Evolutionary conservation across 2,797 vertebrate species (phyloP).

Genomic region (Coluber constrictor): DNA sequence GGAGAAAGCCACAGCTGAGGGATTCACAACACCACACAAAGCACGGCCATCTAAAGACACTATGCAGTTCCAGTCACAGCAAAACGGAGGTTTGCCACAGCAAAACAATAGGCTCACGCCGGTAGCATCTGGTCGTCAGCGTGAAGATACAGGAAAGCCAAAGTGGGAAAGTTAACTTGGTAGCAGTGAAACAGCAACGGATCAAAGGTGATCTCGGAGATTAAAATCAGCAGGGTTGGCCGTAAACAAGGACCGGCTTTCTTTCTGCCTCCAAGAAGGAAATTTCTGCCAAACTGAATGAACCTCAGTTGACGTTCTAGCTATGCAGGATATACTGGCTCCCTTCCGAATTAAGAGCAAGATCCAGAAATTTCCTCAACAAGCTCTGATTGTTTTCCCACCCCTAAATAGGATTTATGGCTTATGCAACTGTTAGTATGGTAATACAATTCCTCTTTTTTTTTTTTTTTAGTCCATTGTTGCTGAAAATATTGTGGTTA

Average conservation of each 20-base stretch:
- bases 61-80: neutral
- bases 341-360: neutral
- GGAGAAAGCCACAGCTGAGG: constrained; percentile 10
- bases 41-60: neutral
- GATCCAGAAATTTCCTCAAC: neutral
- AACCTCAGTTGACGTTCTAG: neutral
- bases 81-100: neutral
- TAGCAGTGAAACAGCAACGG: neutral
- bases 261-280: neutral
- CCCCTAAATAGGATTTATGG: neutral
- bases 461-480: neutral
- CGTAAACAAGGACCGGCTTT: neutral
- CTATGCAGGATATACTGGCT: neutral
- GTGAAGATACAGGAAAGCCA: neutral
- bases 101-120: neutral
- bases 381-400: neutral
- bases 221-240: neutral
- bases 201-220: neutral
- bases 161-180: neutral
- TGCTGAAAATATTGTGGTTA: neutral
- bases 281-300: too few species aligned
- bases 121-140: neutral
- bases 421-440: neutral
- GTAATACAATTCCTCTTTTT: neutral
- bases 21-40: neutral